Conservation (phyloP, 1,140 invertebrate species). For the Eupristina koningsbergeri region DNA sequence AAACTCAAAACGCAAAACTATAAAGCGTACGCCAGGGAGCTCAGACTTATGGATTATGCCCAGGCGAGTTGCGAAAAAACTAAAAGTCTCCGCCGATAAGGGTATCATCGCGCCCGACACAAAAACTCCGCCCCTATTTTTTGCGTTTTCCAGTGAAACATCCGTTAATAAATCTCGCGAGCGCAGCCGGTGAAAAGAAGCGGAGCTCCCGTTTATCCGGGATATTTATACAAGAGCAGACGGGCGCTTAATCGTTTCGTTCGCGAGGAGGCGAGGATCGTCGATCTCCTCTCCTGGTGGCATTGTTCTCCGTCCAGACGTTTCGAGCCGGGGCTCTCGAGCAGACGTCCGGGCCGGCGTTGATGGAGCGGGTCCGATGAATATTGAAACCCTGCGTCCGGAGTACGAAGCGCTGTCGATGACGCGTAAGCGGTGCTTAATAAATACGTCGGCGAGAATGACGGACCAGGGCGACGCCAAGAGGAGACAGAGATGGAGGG, state of each 20-base stretch:
- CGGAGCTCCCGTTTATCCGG: too few relatives aligned
- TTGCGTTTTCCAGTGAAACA: not conserved
- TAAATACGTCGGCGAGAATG: not conserved
- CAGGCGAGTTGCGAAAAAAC: not conserved
- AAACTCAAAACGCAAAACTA: slow-evolving; percentile 10
- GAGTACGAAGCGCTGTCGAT: slow-evolving; percentile 69
- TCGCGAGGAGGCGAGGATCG: not conserved
- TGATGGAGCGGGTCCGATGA: slow-evolving; percentile 32
- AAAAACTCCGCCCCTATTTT: slow-evolving; percentile 2
- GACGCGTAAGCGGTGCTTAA: slow-evolving; percentile 55
- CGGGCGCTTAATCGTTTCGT: not conserved
- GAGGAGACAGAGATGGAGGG: not conserved
- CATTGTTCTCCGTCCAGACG: slow-evolving; percentile 9
- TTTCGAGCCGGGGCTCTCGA: not conserved
- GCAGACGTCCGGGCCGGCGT: not conserved
- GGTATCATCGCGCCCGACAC: not conserved
- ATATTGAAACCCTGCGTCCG: slow-evolving; percentile 37
- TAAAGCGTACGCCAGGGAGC: slow-evolving; percentile 2
- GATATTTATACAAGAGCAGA: not conserved
- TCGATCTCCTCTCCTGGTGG: not conserved
- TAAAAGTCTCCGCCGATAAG: not conserved
- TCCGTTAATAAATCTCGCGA: not conserved
- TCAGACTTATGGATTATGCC: not conserved
- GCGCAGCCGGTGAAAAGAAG: not conserved
- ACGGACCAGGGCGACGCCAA: too few relatives aligned